Percentiles rank a stretch among this genome's conserved stretches.
Evolutionary conservation across 2,888 invertebrate genomes (phyloP).

Genomic region (Drosophila paracracens): DNA sequence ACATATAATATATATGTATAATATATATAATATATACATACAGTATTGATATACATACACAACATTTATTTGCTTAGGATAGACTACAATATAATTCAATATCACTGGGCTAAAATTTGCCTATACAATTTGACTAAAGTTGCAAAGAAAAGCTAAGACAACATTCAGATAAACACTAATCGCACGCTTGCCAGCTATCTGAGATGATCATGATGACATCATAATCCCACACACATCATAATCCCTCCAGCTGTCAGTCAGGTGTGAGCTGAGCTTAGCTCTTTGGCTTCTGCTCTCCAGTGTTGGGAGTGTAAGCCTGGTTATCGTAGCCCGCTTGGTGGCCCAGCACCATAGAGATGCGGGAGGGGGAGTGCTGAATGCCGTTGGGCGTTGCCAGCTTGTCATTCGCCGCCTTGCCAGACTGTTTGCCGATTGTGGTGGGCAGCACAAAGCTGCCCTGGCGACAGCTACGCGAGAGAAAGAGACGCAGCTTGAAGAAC

Average conservation of each 20-base stretch:
- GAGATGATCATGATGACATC: background rate
- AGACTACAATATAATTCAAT: slow-evolving; percentile 59
- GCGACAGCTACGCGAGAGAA: slow-evolving; percentile 74
- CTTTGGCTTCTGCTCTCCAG: slow-evolving; percentile 54
- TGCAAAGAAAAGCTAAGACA: slow-evolving; percentile 12
- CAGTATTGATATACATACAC: background rate
- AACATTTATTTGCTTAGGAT: slow-evolving; percentile 48
- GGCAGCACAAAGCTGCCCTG: slow-evolving; percentile 75
- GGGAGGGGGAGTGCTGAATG: slow-evolving; percentile 80
- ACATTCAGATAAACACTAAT: background rate
- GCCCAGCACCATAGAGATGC: slow-evolving; percentile 84
- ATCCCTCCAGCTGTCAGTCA: background rate
- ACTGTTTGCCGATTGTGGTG: slow-evolving; percentile 55
- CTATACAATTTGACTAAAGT: slow-evolving; percentile 58
- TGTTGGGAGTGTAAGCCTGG: slow-evolving; percentile 72
- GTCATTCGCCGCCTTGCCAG: slow-evolving; percentile 32
- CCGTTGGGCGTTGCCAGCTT: slow-evolving; percentile 56
- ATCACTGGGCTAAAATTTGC: slow-evolving; percentile 69
- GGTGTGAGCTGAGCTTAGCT: slow-evolving; percentile 28
- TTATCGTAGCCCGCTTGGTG: slow-evolving; percentile 81
- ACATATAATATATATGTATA: background rate
- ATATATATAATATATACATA: background rate
- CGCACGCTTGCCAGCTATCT: background rate
- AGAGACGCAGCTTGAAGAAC: slow-evolving; percentile 82
- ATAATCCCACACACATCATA: background rate